Evolutionary conservation across 2,113 vertebrate species (phyloP), one percentile per base, ranked within the genome.

Genomic region (Dromiciops gliroides): DNA sequence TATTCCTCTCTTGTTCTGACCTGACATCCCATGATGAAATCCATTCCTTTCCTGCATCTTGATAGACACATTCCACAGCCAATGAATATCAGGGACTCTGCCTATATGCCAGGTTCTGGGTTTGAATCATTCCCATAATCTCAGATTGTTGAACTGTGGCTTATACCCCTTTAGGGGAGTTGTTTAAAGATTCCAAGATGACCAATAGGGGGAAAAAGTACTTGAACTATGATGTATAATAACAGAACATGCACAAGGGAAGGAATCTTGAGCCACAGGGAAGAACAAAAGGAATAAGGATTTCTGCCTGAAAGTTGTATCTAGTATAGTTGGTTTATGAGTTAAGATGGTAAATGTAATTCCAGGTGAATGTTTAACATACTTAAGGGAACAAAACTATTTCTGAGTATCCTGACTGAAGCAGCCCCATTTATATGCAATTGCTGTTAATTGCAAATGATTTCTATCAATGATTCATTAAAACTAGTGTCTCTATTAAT

Each of bases 401-500:
- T 83, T 83, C 67, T 83, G 44, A 44, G n/a, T 83, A 83, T 44
- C 37, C 67, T 44, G 19, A 83, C 67, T 83, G 37, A 44, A 83
- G 67, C n/a, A 83, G n/a, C 19, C 19, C 67, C 19, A 83, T 83
- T 83, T 83, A 83, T 44, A 83, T 83, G 67, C 67, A 83, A 83
- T 44, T 44, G 67, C 67, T 83, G 37, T 83, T 83, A 83, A 83
- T 83, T 83, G 67, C n/a, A 83, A 83, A 83, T 83, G n/a, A 83
- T 83, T 83, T 83, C 67, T 83, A 83, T 83, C 67, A 83, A 83
- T 83, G 67, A 83, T 83, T 83, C 67, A 83, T 44, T 83, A 83
- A 83, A 83, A 83, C 67, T 83, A 44, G 67, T 44, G n/a, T 44
- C 67, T 83, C 67, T 83, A 83, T 83, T 83, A 83, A 44, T 83